Conservation (phyloP, 2,113 vertebrate species). For the Ia io region DNA sequence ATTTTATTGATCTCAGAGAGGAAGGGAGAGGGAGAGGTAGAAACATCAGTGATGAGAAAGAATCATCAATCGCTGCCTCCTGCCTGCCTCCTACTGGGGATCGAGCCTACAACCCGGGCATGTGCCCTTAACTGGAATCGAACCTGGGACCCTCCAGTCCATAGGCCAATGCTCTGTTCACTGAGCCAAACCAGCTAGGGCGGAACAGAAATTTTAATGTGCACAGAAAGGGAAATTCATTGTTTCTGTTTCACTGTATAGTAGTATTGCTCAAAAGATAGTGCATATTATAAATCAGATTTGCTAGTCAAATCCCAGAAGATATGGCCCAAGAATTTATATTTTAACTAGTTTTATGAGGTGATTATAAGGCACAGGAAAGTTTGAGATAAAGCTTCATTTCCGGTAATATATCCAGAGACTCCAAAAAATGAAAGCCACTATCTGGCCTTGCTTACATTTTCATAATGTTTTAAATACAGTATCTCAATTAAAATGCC, state of each 20-base stretch:
- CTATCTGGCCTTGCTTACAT: neutral
- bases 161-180: too few species aligned
- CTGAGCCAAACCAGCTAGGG: too few species aligned
- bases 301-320: neutral
- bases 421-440: neutral
- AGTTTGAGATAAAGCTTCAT: neutral
- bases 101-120: too few species aligned
- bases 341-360: neutral
- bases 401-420: neutral
- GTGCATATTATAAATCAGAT: constrained; percentile 26
- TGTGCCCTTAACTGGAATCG: too few species aligned
- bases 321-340: neutral
- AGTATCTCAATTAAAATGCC: neutral
- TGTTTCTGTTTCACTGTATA: constrained; percentile 19
- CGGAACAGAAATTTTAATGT: neutral
- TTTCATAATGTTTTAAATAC: neutral
- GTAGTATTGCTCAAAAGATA: neutral
- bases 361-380: neutral
- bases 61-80: too few species aligned
- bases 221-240: neutral
- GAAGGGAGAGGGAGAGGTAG: too few species aligned
- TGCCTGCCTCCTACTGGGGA: too few species aligned
- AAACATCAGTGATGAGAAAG: too few species aligned
- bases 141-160: too few species aligned
- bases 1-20: too few species aligned